A percentile compares a stretch with the other conserved stretches of the same genome.
phyloP scores from a whole-genome alignment of 92 coral and sea anemone genomes.

The Pocillopora meandrina region DNA sequence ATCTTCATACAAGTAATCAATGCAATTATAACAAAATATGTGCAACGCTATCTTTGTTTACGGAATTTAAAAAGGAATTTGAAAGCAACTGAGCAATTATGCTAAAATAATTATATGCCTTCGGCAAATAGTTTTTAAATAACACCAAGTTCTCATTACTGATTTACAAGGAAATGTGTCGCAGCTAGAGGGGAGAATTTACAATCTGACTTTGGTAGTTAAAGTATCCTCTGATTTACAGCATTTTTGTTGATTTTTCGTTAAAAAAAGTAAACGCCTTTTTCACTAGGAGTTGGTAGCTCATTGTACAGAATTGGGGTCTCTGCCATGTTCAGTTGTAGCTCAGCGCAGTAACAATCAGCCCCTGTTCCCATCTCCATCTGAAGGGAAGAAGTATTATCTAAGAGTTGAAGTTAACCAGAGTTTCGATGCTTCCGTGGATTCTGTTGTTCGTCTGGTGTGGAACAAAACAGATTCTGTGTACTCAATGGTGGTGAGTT shows the following conservation, averaged over 20 bases:
- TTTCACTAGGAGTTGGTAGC: constrained; percentile 54
- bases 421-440: neutral
- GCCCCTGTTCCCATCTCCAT: constrained; percentile 52
- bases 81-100: too few relatives aligned
- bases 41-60: too few relatives aligned
- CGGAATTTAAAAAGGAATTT: too few relatives aligned
- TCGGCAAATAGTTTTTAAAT: too few relatives aligned
- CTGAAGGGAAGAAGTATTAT: constrained; percentile 51
- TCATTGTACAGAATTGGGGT: neutral
- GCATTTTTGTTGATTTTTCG: neutral
- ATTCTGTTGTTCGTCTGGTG: neutral
- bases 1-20: too few relatives aligned
- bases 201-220: too few relatives aligned
- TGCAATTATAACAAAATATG: too few relatives aligned
- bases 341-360: constrained; percentile 28
- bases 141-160: too few relatives aligned
- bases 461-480: constrained; percentile 23
- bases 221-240: neutral
- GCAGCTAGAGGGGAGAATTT: too few relatives aligned
- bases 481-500: neutral
- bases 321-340: neutral
- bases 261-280: neutral
- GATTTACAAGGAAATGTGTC: too few relatives aligned
- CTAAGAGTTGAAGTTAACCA: constrained; percentile 25
- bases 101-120: too few relatives aligned